A percentile compares a stretch with the other conserved stretches of the same genome.
Evolutionary conservation across 2,888 invertebrate species (phyloP).

Genomic region (Trachelus troglodyta): DNA sequence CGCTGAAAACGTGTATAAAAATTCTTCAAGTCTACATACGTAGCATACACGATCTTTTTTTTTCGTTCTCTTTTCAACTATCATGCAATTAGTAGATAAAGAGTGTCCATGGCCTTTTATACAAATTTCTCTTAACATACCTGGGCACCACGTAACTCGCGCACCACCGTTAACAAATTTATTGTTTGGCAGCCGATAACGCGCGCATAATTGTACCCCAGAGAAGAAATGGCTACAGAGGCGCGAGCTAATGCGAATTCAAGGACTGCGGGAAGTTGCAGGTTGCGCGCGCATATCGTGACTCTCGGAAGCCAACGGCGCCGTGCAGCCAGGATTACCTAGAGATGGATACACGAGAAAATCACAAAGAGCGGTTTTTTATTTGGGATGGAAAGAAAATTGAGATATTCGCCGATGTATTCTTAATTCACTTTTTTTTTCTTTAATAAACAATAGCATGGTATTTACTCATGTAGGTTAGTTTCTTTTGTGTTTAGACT

Average conservation of each 20-base stretch:
- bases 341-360: background rate
- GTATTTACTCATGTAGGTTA: conserved; percentile 58
- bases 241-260: background rate
- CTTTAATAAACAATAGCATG: conserved; percentile 61
- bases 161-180: background rate
- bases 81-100: background rate
- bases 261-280: background rate
- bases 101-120: background rate
- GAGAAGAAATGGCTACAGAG: background rate
- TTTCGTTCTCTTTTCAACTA: background rate
- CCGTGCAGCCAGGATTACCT: background rate
- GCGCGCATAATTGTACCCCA: background rate
- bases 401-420: background rate
- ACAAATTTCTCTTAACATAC: background rate
- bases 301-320: background rate
- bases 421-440: conserved; percentile 43
- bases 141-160: background rate
- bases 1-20: background rate
- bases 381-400: background rate
- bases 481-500: conserved; percentile 53
- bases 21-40: background rate
- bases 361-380: background rate
- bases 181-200: background rate
- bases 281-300: background rate
- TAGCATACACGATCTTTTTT: background rate